Evolutionary conservation across 1,140 invertebrate genomes (phyloP).

Genomic region (Drosophila sp.): DNA sequence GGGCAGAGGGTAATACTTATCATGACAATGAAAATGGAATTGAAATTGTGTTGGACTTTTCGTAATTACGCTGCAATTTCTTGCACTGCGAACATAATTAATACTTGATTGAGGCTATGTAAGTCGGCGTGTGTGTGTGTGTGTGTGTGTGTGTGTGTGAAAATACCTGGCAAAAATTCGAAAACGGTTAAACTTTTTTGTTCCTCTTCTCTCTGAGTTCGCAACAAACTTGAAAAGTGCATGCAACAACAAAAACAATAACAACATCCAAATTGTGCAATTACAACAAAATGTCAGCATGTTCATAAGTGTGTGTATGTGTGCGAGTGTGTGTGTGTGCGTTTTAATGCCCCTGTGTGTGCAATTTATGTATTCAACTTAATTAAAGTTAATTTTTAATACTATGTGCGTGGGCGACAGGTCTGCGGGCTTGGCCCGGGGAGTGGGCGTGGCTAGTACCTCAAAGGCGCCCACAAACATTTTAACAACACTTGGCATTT

Average conservation of each 20-base stretch:
- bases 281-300: constrained; percentile 24
- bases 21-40: constrained; percentile 19
- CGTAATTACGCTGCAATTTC: constrained; percentile 48
- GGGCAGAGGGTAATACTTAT: constrained; percentile 12
- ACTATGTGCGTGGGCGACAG: constrained; percentile 55
- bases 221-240: constrained; percentile 49
- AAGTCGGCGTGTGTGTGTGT: constrained; percentile 3
- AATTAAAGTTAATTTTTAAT: constrained; percentile 84
- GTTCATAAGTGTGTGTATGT: constrained; percentile 18
- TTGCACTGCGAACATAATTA: constrained; percentile 58
- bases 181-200: constrained; percentile 46
- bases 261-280: constrained; percentile 22
- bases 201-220: constrained; percentile 20
- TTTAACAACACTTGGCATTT: constrained; percentile 80
- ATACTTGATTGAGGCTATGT: constrained; percentile 67
- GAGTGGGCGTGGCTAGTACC: constrained; percentile 70
- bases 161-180: constrained; percentile 48
- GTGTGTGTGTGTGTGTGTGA: constrained; percentile 18
- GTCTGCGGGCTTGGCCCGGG: constrained; percentile 45
- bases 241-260: constrained; percentile 25
- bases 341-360: constrained; percentile 65
- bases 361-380: constrained; percentile 83
- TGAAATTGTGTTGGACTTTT: constrained; percentile 12
- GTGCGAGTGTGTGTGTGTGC: constrained; percentile 37
- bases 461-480: constrained; percentile 79